A percentile compares a stretch with the other conserved stretches of the same genome.
These are phyloP conservation scores for Cryptoprocta ferox DNA, from an alignment of 2,797 vertebrate species.

Conservation along the genomic window DNA sequence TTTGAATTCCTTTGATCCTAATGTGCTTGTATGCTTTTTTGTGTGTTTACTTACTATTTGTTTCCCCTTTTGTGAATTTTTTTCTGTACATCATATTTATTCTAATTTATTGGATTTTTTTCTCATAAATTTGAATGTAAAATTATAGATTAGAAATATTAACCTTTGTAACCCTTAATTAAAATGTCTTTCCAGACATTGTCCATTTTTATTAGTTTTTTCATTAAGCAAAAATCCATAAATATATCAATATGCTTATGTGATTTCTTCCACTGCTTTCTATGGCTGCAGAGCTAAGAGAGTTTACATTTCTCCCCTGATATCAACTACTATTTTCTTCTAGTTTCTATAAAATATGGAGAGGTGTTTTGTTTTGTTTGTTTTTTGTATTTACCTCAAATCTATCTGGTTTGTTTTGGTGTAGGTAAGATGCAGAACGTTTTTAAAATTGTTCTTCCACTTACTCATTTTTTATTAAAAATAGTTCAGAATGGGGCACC, in stretches of 20 bases:
- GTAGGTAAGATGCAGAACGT: background rate
- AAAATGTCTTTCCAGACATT: background rate
- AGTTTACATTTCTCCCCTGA: background rate
- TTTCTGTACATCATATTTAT: background rate
- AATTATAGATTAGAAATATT: constrained; percentile 32
- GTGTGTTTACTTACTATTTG: background rate
- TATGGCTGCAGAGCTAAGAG: background rate
- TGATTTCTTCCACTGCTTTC: background rate
- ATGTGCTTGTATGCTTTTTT: background rate
- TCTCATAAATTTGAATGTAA: constrained; percentile 36
- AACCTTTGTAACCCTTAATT: constrained; percentile 5
- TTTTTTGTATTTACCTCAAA: constrained; percentile 7
- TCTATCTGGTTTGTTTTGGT: constrained; percentile 23
- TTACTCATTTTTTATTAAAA: constrained; percentile 38
- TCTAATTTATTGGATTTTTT: background rate
- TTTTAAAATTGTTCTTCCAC: background rate
- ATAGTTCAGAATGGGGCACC: background rate
- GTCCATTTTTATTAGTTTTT: constrained; percentile 44
- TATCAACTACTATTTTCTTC: background rate
- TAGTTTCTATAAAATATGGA: constrained; percentile 15
- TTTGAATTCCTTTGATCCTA: constrained; percentile 29
- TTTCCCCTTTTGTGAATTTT: constrained; percentile 16
- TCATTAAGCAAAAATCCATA: constrained; percentile 15
- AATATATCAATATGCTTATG: background rate
- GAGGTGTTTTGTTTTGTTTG: constrained; percentile 5